Conservation (phyloP, 2,888 invertebrate genomes). For the Bombylius major region DNA sequence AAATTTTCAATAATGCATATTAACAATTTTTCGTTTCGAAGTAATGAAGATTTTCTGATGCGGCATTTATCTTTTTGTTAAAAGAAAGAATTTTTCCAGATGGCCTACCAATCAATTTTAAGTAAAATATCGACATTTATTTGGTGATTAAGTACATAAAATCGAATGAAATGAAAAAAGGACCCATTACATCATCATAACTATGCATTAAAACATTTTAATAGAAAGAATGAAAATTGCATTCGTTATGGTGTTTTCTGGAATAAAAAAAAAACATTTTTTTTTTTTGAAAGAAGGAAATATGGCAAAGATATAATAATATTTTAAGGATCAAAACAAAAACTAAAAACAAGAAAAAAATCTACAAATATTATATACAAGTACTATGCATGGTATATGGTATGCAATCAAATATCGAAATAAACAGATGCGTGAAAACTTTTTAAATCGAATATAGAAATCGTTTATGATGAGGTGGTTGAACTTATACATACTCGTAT, state of each 20-base stretch:
- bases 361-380: too few relatives aligned
- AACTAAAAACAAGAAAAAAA: not conserved
- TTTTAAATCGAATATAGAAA: not conserved
- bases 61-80: too few relatives aligned
- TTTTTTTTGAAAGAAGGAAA: too few relatives aligned
- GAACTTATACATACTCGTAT: too few relatives aligned
- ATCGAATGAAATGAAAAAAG: not conserved
- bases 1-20: too few relatives aligned
- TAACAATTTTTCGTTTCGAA: too few relatives aligned
- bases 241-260: not conserved
- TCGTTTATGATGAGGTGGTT: not conserved
- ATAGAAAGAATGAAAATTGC: not conserved
- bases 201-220: not conserved
- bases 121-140: constrained; percentile 15
- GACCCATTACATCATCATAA: not conserved
- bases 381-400: too few relatives aligned
- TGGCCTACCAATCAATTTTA: constrained; percentile 11
- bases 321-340: not conserved
- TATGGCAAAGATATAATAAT: not conserved
- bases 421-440: not conserved
- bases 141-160: constrained; percentile 9
- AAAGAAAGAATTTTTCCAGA: constrained; percentile 8
- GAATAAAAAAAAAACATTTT: too few relatives aligned
- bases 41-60: too few relatives aligned
- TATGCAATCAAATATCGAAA: not conserved